Conservation (phyloP, 2,113 vertebrate genomes). For the Onychostoma macrolepis region DNA sequence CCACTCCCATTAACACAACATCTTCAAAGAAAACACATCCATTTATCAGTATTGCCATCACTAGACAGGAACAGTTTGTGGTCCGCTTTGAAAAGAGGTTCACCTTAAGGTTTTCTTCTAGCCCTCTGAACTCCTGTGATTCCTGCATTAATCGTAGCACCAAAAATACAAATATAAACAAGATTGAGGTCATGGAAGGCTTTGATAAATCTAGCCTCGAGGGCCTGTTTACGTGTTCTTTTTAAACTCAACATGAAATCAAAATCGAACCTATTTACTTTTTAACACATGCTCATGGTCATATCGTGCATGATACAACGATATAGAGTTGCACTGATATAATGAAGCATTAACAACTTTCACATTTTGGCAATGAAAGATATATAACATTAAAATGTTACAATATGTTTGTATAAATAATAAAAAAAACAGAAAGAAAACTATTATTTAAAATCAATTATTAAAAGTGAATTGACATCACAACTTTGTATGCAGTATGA, state of each 20-base stretch:
- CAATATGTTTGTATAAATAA: too few species aligned
- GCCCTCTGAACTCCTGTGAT: not conserved
- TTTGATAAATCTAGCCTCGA: not conserved
- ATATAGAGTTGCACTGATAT: not conserved
- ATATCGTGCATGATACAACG: not conserved
- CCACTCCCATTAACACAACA: conserved; percentile 4
- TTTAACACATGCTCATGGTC: not conserved
- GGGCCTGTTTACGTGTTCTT: not conserved
- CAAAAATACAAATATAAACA: conserved; percentile 13
- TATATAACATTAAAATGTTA: too few species aligned
- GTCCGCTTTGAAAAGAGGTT: conserved; percentile 9
- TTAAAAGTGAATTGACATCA: too few species aligned
- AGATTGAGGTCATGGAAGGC: not conserved
- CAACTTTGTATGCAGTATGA: too few species aligned
- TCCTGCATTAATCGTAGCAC: not conserved
- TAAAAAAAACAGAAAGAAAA: too few species aligned
- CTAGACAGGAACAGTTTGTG: not conserved
- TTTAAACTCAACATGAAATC: not conserved
- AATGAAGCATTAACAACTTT: not conserved
- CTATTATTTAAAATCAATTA: too few species aligned
- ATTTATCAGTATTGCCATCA: conserved; percentile 19
- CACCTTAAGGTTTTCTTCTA: not conserved
- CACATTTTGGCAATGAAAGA: too few species aligned
- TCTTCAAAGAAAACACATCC: conserved; percentile 27
- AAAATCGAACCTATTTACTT: not conserved